Conservation (phyloP, 2,888 invertebrate genomes). For the Agrochola circellaris region DNA sequence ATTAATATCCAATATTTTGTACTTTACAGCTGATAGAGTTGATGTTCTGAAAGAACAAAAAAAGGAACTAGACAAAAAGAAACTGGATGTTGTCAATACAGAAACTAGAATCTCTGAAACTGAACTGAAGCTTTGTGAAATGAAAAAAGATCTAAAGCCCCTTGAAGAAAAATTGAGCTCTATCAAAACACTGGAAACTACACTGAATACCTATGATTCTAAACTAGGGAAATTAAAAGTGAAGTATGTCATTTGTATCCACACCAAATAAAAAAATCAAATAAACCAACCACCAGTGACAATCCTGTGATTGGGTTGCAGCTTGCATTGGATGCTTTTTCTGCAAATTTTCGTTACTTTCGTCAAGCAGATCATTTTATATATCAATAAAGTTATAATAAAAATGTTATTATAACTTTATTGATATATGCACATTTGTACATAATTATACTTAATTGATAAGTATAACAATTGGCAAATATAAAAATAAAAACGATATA, state of each 20-base stretch:
- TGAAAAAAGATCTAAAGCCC: conserved; percentile 90
- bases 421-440: too few relatives aligned
- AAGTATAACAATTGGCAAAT: too few relatives aligned
- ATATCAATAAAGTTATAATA: too few relatives aligned
- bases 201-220: conserved; percentile 88
- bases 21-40: conserved; percentile 86
- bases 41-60: conserved; percentile 90
- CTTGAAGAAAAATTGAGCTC: conserved; percentile 88
- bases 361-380: background rate
- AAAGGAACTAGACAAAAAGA: conserved; percentile 91
- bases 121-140: conserved; percentile 90
- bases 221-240: conserved; percentile 90
- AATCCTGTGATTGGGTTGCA: background rate
- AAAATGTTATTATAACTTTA: background rate
- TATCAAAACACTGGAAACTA: conserved; percentile 89
- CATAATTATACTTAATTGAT: too few relatives aligned
- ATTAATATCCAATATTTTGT: background rate
- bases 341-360: background rate
- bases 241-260: conserved; percentile 79
- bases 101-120: conserved; percentile 91
- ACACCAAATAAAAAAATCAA: background rate
- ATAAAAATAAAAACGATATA: too few relatives aligned
- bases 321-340: background rate
- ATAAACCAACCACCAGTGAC: background rate
- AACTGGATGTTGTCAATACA: conserved; percentile 89